Conservation (phyloP, 2,888 invertebrate genomes). For the Resseliella maxima region DNA sequence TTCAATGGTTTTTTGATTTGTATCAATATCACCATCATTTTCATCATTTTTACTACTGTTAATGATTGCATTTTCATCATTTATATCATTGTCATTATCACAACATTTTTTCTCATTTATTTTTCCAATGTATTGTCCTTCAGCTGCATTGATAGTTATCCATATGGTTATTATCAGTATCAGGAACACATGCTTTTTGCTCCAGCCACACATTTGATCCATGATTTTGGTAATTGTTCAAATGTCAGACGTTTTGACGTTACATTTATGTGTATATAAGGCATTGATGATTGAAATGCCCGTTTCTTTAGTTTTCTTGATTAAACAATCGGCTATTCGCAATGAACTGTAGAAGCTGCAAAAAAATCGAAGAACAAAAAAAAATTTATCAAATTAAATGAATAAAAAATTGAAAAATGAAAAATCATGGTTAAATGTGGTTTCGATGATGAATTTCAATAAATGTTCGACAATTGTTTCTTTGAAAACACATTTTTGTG, state of each 20-base stretch:
- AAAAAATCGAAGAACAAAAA: too few relatives aligned
- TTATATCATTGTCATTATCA: slow-evolving; percentile 16
- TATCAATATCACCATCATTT: neutral
- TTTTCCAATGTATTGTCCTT: neutral
- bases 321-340: too few relatives aligned
- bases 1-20: neutral
- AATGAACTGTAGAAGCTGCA: too few relatives aligned
- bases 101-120: neutral
- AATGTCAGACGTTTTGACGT: neutral
- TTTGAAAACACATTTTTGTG: too few relatives aligned
- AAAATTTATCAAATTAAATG: too few relatives aligned
- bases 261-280: neutral
- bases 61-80: neutral
- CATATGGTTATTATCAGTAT: neutral
- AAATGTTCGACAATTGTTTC: too few relatives aligned
- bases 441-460: too few relatives aligned
- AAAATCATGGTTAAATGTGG: too few relatives aligned
- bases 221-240: slow-evolving; percentile 18
- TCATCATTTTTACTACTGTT: too few relatives aligned
- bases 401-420: too few relatives aligned
- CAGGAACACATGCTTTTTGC: neutral
- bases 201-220: neutral
- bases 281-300: slow-evolving; percentile 15
- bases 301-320: too few relatives aligned
- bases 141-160: neutral